Percentiles rank a stretch among this genome's conserved stretches.
phyloP scores from a whole-genome alignment of 2,113 vertebrate genomes.

The Otolemur garnettii region DNA sequence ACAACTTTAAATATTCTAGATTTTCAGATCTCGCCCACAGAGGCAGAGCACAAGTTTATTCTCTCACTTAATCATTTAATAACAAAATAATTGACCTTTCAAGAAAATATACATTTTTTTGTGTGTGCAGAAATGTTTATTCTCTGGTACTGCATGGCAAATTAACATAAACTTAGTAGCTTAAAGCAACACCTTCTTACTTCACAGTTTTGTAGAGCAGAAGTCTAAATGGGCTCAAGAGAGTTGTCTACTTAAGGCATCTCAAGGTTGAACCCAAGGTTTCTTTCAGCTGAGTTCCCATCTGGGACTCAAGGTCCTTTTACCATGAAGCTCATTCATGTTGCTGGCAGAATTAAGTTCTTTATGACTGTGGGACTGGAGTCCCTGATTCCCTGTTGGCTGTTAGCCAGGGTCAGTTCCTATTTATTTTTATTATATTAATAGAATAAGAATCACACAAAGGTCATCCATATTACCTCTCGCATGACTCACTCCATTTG shows the following conservation, averaged over 20 bases:
- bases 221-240: neutral
- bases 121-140: neutral
- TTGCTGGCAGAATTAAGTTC: neutral
- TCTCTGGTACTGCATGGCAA: neutral
- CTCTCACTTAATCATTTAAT: neutral
- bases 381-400: neutral
- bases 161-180: neutral
- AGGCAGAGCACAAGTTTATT: neutral
- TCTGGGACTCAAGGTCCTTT: neutral
- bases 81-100: neutral
- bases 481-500: too few species aligned
- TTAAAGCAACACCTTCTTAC: neutral
- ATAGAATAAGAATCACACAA: too few species aligned
- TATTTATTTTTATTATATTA: neutral
- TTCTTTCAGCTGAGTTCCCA: neutral
- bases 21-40: neutral
- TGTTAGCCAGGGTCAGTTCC: neutral
- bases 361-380: neutral
- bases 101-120: conserved; percentile 5
- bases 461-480: neutral
- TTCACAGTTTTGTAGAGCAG: neutral
- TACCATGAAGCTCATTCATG: neutral
- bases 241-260: neutral
- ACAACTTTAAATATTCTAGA: neutral
- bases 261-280: neutral